Base-by-base conservation (phyloP, 2,888 invertebrate genomes). In the Polyommatus icarus region DNA sequence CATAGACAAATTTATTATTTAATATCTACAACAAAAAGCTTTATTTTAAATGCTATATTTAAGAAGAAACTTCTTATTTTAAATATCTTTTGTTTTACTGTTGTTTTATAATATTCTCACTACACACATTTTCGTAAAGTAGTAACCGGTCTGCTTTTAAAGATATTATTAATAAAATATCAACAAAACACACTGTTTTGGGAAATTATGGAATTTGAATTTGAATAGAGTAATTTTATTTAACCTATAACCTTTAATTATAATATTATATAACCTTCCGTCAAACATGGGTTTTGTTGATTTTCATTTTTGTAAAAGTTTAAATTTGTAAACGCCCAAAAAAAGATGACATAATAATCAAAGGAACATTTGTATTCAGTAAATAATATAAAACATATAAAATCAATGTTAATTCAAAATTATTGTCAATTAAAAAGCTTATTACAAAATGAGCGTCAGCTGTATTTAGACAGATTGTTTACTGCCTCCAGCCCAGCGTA, bases 401-500 rank as follows among this genome's bases (percentile, higher is more conserved):
- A 61, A 61, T 20, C 10, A 61, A 59, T 61, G 24, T 61, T 61
- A 24, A 15, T 67, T 67, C 12, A 67, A 67, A 67, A 67, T 67
- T 15, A 67, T 67, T 67, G 29, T 32, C 67, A 67, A 67, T 67
- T 32, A 67, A 32, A 36, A 67, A 67, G 29, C 67, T 67, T 67
- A 67, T 32, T 6, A 32, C 67, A 67, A 32, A 32, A 18, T 67
- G 1, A 67, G 29, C 32, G 29, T 18, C 29, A 67, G 67, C 32
- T 6, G 29, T 12, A 29, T 32, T 67, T 67, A 18, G 18, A 29
- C 67, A 61, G 18, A 29, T 15, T 5, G 32, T 24, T 15, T 29
- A 29, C 29, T 67, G 12, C 15, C 32, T 67, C 1, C 29, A 20
- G 61, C 61, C 20, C 20, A 67, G 67, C 12, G 4, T 67, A 67